phyloP scores from a whole-genome alignment of 2,888 invertebrate species.

The Palloptera scutellata region DNA sequence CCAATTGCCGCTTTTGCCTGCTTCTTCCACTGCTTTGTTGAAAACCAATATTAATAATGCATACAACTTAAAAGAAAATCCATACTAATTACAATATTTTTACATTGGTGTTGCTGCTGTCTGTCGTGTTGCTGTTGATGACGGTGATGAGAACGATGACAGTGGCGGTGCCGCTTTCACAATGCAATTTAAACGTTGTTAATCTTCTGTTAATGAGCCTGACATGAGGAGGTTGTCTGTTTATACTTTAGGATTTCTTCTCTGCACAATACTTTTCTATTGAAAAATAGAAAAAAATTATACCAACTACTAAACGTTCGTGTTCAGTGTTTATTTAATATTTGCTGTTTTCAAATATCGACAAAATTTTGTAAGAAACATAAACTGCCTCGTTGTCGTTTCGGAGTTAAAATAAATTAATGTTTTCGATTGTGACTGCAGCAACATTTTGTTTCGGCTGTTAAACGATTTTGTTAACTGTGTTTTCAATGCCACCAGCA shows the following conservation, averaged over 20 bases:
- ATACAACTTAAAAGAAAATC: constrained; percentile 25
- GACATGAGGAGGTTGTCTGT: constrained; percentile 23
- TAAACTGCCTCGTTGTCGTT: no score
- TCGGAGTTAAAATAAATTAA: background rate
- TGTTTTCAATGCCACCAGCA: constrained; percentile 16
- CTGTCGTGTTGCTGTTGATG: constrained; percentile 28
- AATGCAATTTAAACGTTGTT: constrained; percentile 30
- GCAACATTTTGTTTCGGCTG: background rate
- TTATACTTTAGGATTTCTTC: constrained; percentile 1
- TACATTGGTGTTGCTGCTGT: background rate
- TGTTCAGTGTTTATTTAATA: no score
- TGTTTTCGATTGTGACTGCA: background rate
- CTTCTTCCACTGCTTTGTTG: background rate
- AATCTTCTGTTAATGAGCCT: constrained; percentile 29
- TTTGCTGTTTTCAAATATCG: no score
- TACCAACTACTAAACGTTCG: no score
- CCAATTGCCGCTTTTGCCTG: constrained; percentile 8
- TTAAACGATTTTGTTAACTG: no score
- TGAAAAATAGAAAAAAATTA: no score
- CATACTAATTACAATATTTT: constrained; percentile 16
- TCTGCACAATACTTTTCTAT: no score
- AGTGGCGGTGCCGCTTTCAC: constrained; percentile 13
- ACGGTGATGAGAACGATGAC: constrained; percentile 30
- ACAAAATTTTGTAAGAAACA: no score
- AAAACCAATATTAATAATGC: constrained; percentile 28